Evolutionary conservation across 2,888 invertebrate genomes (phyloP), one percentile per base, ranked within the genome.

Genomic region (Apantesis nais): DNA sequence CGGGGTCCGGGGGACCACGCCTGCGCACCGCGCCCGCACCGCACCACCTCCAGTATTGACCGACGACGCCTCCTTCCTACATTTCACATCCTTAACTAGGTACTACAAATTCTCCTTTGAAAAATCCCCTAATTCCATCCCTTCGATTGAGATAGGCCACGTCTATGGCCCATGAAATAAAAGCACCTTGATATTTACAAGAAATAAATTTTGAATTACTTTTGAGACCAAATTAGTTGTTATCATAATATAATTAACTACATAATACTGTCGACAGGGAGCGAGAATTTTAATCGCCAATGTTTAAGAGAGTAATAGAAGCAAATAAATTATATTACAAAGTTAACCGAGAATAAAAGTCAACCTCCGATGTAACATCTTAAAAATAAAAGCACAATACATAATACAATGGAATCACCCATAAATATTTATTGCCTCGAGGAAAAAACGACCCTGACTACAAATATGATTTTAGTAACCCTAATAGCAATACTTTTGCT

Each of bases 21-120:
- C 91, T 91, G 92, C 91, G 93, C 91, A 81, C 89, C 89, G 86
- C 90, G 81, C 89, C 90, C 92, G 89, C 92, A 82, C 93, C 90
- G 92, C 93, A 88, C 93, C 92, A 93, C 93, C 93, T 93, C 89
- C 92, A 92, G 94, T 95, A 95, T 95, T 94, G 94, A 95, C 94
- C 94, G 93, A 94, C 93, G 92, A 92, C 93, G 93, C 94, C 94
- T 94, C 92, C 92, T 93, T 93, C 91, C 92, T 91, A 93, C 92
- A 90, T 90, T 92, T 92, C 93, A 93, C 92, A 92, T 94, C 94
- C 93, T 94, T 95, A 94, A 93, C 94, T 92, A 93, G 92, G 90
- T 90, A 92, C 92, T 89, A 89, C 89, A 89, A 91, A 92, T 91
- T 90, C 91, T 91, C 90, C 93, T 92, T 93, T 91, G 89, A 93